A percentile compares a stretch with the other conserved stretches of the same genome.
Conservation (phyloP, 2,797 vertebrate genomes). For the Macroramphosus scolopax region DNA sequence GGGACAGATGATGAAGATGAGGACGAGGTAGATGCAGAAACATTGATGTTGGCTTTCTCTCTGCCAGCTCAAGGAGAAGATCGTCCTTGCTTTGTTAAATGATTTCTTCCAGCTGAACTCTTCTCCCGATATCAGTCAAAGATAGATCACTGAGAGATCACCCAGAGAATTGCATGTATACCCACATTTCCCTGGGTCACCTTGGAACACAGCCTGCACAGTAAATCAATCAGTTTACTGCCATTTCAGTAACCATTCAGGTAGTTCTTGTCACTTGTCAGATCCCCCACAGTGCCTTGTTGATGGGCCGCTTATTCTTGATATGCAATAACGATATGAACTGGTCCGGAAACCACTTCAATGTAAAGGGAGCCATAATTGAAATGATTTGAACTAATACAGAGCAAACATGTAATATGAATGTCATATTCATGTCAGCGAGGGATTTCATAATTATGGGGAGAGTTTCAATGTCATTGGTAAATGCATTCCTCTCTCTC, state of each 20-base stretch:
- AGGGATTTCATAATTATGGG: too few species aligned
- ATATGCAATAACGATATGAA: too few species aligned
- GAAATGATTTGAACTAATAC: background rate
- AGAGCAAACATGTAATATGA: too few species aligned
- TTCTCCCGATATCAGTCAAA: constrained; percentile 58
- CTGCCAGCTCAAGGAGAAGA: constrained; percentile 62
- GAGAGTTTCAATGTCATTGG: too few species aligned
- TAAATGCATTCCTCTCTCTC: too few species aligned
- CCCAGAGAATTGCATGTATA: constrained; percentile 43
- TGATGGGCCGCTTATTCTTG: too few species aligned
- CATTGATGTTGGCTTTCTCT: constrained; percentile 39
- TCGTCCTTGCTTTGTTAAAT: constrained; percentile 72
- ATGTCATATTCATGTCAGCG: too few species aligned
- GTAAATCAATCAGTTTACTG: constrained; percentile 63
- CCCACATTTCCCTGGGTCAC: constrained; percentile 61
- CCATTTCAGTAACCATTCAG: constrained; percentile 58
- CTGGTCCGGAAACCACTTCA: constrained; percentile 1
- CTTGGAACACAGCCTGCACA: constrained; percentile 53
- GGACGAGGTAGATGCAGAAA: constrained; percentile 23
- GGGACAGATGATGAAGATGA: constrained; percentile 22
- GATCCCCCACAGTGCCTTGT: too few species aligned
- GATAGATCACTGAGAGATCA: constrained; percentile 37
- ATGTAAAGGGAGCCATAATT: background rate
- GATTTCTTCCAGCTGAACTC: constrained; percentile 77
- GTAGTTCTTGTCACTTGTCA: constrained; percentile 51